These are phyloP conservation scores for Phalera bucephala DNA, from an alignment of 2,888 invertebrate genomes.

Conservation along the genomic window DNA sequence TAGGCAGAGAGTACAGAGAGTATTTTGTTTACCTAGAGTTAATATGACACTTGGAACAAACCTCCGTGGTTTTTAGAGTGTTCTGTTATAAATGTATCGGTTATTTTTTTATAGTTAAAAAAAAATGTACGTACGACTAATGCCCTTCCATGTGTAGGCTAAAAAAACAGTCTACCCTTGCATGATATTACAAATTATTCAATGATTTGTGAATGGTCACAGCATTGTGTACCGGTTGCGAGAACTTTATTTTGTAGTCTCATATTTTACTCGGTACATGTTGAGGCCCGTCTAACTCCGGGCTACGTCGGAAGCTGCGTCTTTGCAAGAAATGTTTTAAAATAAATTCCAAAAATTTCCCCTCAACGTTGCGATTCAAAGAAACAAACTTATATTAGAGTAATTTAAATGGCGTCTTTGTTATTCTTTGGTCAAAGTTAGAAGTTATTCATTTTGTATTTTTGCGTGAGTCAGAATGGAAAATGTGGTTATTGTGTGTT, in stretches of 20 bases:
- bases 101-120: too few species aligned
- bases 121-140: too few species aligned
- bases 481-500: conserved; percentile 28
- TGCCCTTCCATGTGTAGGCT: too few species aligned
- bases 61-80: too few species aligned
- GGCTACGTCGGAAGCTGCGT: conserved; percentile 64
- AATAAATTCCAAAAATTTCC: conserved; percentile 75
- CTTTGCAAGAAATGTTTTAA: conserved; percentile 70
- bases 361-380: conserved; percentile 66
- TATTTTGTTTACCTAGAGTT: too few species aligned
- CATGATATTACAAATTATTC: too few species aligned
- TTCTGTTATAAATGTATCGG: too few species aligned
- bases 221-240: conserved; percentile 18
- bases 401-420: conserved; percentile 72
- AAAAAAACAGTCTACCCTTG: too few species aligned
- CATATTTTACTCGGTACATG: conserved; percentile 48
- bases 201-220: conserved; percentile 13
- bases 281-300: conserved; percentile 56
- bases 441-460: conserved; percentile 60
- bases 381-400: conserved; percentile 74
- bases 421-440: conserved; percentile 59
- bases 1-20: too few species aligned
- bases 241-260: conserved; percentile 39
- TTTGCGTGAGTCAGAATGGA: conserved; percentile 33
- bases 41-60: too few species aligned